phyloP scores from a whole-genome alignment of 1,140 invertebrate genomes.

The Drosophila punjabiensis region DNA sequence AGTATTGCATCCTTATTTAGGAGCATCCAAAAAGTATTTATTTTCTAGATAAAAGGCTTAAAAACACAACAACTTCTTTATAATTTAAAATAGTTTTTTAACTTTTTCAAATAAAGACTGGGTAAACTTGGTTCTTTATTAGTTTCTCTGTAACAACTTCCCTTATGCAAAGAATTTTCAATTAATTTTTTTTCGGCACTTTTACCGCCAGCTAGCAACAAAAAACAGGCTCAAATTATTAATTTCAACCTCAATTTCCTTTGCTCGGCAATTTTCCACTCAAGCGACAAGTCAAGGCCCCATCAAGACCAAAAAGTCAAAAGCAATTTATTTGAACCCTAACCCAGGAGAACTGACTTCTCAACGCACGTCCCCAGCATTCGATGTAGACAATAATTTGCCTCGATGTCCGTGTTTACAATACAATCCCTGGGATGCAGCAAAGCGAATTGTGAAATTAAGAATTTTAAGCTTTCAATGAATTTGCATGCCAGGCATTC shows the following conservation, averaged over 20 bases:
- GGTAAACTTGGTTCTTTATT: neutral
- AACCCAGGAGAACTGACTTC: conserved; percentile 36
- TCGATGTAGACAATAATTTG: conserved; percentile 59
- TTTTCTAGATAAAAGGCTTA: neutral
- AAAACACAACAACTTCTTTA: neutral
- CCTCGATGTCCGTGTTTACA: conserved; percentile 25
- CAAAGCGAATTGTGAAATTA: conserved; percentile 50
- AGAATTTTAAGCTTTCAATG: conserved; percentile 41
- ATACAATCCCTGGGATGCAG: conserved; percentile 34
- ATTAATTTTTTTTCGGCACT: conserved; percentile 39
- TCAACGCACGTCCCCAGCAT: conserved; percentile 62
- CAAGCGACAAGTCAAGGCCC: conserved; percentile 71
- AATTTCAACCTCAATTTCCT: conserved; percentile 49
- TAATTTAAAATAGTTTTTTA: no score
- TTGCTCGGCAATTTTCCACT: conserved; percentile 65
- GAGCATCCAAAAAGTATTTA: neutral
- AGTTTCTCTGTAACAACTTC: conserved; percentile 15
- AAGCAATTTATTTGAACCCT: conserved; percentile 80
- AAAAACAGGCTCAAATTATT: conserved; percentile 29
- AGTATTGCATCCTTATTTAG: neutral
- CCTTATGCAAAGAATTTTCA: conserved; percentile 16
- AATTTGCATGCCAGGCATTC: conserved; percentile 51
- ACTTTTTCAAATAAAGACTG: no score
- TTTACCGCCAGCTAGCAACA: neutral
- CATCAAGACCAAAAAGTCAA: conserved; percentile 35